A percentile compares a stretch with the other conserved stretches of the same genome.
These are phyloP conservation scores for Metaphire vulgaris DNA, from an alignment of 1,140 invertebrate genomes.

Conservation along the genomic window DNA sequence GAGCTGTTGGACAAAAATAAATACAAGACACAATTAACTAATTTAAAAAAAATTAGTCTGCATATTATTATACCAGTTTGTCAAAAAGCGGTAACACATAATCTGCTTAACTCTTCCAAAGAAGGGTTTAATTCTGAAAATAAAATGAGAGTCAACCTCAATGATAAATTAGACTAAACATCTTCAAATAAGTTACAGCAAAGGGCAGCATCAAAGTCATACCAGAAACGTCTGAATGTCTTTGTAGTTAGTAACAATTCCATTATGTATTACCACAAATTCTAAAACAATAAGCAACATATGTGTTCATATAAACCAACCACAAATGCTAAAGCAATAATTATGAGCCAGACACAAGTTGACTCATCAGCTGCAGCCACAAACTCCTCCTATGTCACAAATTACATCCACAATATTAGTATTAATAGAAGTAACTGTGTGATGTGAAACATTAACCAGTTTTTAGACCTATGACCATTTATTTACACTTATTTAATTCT, in stretches of 20 bases:
- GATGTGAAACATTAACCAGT: background rate
- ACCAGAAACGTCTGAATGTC: constrained; percentile 90
- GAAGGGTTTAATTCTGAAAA: background rate
- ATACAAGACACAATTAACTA: background rate
- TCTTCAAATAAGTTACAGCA: too few species aligned
- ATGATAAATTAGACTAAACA: background rate
- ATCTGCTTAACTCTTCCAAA: background rate
- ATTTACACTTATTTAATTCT: background rate
- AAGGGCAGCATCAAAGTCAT: constrained; percentile 35
- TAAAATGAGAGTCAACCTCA: background rate
- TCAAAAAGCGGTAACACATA: background rate
- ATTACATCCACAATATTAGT: background rate
- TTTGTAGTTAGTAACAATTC: constrained; percentile 98
- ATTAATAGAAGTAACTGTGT: background rate
- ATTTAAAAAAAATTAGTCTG: background rate
- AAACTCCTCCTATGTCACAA: background rate
- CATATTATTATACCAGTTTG: background rate
- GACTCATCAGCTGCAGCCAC: background rate
- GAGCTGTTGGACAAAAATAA: constrained; percentile 47
- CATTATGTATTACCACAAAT: constrained; percentile 98
- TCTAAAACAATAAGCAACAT: constrained; percentile 51
- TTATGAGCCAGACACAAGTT: background rate
- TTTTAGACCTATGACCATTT: too few species aligned
- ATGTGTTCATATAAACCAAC: background rate
- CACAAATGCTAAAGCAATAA: background rate